These are phyloP conservation scores for Microcebus murinus DNA, from an alignment of 2,113 vertebrate species.

Conservation along the genomic window DNA sequence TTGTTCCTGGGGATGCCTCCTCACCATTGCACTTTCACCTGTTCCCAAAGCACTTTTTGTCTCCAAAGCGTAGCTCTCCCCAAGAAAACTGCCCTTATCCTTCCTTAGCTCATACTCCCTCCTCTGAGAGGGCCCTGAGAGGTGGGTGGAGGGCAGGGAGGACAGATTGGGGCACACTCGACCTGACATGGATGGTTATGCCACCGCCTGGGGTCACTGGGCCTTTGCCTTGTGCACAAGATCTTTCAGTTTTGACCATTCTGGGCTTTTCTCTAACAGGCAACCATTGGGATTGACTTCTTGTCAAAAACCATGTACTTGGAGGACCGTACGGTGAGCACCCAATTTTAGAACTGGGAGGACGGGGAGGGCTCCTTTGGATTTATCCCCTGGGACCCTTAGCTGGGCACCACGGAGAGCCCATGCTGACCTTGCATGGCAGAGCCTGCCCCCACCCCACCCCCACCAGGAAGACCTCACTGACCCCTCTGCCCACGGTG, in stretches of 20 bases:
- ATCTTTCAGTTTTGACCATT: background rate
- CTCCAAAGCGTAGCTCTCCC: background rate
- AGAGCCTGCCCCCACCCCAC: background rate
- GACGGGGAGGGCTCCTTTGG: background rate
- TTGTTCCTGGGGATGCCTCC: background rate
- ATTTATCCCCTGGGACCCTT: background rate
- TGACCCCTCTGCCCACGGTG: background rate
- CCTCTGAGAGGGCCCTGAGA: background rate
- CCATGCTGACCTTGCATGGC: fast-evolving
- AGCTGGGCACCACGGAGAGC: background rate
- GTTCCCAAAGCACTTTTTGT: background rate
- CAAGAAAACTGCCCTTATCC: background rate
- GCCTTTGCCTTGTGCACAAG: background rate
- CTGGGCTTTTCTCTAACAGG: conserved; percentile 81
- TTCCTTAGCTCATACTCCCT: background rate
- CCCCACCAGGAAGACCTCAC: background rate
- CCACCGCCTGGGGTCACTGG: background rate
- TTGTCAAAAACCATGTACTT: conserved; percentile 98
- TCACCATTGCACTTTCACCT: background rate
- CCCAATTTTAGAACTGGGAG: background rate
- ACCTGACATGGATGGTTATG: too few species aligned
- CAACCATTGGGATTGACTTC: conserved; percentile 97
- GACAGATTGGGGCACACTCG: background rate
- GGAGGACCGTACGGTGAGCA: conserved; percentile 95
- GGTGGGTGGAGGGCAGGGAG: too few species aligned